Percentiles rank a stretch among this genome's conserved stretches.
phyloP scores from a whole-genome alignment of 2,113 vertebrate species.

The Tetraodon nigroviridis region DNA sequence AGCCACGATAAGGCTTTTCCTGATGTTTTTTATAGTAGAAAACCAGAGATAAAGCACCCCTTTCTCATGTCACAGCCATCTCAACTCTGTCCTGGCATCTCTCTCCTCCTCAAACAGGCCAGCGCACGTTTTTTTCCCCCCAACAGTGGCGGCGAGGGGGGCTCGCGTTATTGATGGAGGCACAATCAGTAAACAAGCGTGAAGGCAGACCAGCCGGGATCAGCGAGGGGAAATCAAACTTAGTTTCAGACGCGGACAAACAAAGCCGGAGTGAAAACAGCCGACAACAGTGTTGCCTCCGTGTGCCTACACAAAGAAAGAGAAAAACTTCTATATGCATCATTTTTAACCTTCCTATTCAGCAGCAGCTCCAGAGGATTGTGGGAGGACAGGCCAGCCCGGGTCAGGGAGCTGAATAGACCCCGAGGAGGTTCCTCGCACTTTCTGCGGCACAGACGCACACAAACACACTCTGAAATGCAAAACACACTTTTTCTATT shows the following conservation, averaged over 20 bases:
- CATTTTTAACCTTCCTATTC: conserved; percentile 26
- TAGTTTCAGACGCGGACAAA: neutral
- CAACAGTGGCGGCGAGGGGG: neutral
- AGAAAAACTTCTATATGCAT: neutral
- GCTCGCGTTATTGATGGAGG: neutral
- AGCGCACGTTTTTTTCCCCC: conserved; percentile 3
- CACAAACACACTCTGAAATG: conserved; percentile 14
- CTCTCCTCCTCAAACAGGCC: neutral
- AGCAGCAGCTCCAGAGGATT: conserved; percentile 11
- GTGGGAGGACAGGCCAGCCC: conserved; percentile 10
- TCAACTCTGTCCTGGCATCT: neutral
- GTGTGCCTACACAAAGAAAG: neutral
- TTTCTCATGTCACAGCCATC: neutral
- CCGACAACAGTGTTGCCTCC: neutral
- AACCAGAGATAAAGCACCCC: neutral
- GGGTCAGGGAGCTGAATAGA: conserved; percentile 23
- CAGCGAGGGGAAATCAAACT: conserved; percentile 2
- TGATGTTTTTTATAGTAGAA: neutral
- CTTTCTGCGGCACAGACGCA: conserved; percentile 10
- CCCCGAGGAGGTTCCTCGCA: conserved; percentile 29
- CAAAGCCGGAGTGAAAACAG: neutral
- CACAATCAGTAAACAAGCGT: neutral
- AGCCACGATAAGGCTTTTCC: neutral
- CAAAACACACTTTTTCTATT: neutral
- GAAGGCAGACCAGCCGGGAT: neutral